Evolutionary conservation across 2,888 invertebrate genomes (phyloP), one percentile per base, ranked within the genome.

Genomic region (Diarsia brunnea): DNA sequence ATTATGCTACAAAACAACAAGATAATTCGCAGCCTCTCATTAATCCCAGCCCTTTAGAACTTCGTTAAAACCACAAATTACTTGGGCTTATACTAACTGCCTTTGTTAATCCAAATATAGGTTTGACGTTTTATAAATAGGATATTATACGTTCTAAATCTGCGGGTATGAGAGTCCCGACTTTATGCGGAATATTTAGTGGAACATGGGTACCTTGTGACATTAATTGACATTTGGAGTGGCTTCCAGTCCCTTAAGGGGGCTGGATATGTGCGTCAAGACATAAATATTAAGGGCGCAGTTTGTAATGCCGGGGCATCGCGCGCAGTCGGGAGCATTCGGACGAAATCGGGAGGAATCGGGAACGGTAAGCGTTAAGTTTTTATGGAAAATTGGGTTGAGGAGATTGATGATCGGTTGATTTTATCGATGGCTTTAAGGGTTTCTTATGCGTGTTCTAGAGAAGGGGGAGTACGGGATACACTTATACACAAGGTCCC

Each of bases 201-300:
- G 75, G 79, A 78, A 79, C 77, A 60, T 53, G 84, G 80, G 81
- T 79, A 79, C 64, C 67, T 73, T 53, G 81, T 87, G 88, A 88
- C 87, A 84, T 87, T 90, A 90, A 90, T 90, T 90, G 90, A 90
- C 90, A 90, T 89, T 87, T 85, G 83, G 85, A 89, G 86, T 79
- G 87, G 80, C 76, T 73, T 69, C 69, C 82, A 53, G 73, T 78
- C 87, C 78, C 88, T 83, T 81, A 47, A 70, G 85, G 83, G 85
- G 84, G 78, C 82, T 67, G 73, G 74, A 77, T 84, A 77, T 86
- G 84, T 88, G 84, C 76, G 70, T 66, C 53, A 67, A 71, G 70
- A 79, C 84, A 85, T 81, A 55, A 75, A 88, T 83, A 78, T 87
- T 83, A 79, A 79, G 84, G 84, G 85, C 69, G 60, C 75, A 75